A percentile compares a stretch with the other conserved stretches of the same genome.
Evolutionary conservation across 2,888 invertebrate species (phyloP).

Genomic region (Resseliella maxima): DNA sequence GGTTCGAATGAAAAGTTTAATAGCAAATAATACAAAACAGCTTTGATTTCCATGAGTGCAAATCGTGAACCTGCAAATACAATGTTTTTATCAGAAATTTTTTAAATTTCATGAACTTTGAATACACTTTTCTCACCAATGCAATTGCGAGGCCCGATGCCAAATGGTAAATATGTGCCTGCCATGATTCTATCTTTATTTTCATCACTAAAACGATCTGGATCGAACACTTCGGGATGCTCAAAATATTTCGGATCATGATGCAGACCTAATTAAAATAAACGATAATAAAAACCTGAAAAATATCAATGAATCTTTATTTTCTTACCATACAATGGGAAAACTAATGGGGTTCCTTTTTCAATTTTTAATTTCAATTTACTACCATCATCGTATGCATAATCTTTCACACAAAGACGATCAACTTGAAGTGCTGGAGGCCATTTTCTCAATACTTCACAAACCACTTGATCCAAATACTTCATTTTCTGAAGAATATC

Average conservation of each 20-base stretch:
- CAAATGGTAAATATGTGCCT: constrained; percentile 71
- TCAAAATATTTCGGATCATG: constrained; percentile 69
- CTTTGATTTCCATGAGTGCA: constrained; percentile 29
- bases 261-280: no score
- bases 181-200: constrained; percentile 69
- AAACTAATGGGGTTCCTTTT: constrained; percentile 63
- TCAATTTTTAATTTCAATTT: constrained; percentile 62
- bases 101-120: no score
- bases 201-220: constrained; percentile 71
- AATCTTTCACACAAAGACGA: constrained; percentile 69
- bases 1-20: background rate
- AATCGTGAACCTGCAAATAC: background rate
- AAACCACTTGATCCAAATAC: constrained; percentile 74
- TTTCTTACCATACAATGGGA: constrained; percentile 67
- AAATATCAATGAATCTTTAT: no score
- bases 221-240: constrained; percentile 71
- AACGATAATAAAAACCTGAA: no score
- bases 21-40: constrained; percentile 23
- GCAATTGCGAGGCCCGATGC: constrained; percentile 73
- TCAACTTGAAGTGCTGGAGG: constrained; percentile 67
- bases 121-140: constrained; percentile 69
- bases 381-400: constrained; percentile 64
- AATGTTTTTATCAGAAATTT: background rate
- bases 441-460: constrained; percentile 70
- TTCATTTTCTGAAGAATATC: constrained; percentile 70